A percentile compares a stretch with the other conserved stretches of the same genome.
Evolutionary conservation across 2,888 invertebrate species (phyloP).

Genomic region (Pandemis corylana): DNA sequence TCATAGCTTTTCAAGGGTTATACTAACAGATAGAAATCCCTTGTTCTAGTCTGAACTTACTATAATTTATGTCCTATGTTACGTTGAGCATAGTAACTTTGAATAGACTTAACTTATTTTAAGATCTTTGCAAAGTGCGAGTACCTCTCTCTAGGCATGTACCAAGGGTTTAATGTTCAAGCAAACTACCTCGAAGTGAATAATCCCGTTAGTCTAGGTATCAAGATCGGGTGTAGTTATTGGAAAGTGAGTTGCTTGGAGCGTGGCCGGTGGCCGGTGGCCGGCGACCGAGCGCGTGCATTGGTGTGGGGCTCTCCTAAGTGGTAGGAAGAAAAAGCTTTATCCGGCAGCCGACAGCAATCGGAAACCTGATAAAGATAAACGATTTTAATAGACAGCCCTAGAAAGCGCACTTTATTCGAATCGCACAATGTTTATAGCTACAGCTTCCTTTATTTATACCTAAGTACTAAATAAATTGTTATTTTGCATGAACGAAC

Average conservation of each 20-base stretch:
- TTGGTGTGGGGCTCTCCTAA: conserved; percentile 22
- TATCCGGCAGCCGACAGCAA: conserved; percentile 4
- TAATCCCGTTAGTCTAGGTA: conserved; percentile 40
- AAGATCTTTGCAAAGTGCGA: neutral
- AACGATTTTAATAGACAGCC: conserved; percentile 10
- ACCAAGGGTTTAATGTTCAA: conserved; percentile 28
- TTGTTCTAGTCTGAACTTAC: too few species aligned
- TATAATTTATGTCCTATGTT: neutral
- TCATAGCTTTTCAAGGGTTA: too few species aligned
- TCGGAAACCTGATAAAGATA: conserved; percentile 19
- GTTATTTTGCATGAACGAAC: neutral
- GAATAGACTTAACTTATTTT: neutral
- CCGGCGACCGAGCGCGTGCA: conserved; percentile 27
- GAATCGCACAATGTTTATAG: neutral
- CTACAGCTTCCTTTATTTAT: neutral
- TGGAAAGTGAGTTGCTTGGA: conserved; percentile 40
- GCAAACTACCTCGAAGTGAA: conserved; percentile 26
- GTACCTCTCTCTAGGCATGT: neutral
- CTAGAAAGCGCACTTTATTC: neutral
- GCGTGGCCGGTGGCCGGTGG: conserved; percentile 37
- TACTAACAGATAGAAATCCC: too few species aligned
- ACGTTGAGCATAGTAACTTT: neutral
- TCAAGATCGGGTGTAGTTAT: conserved; percentile 41
- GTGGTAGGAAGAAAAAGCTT: conserved; percentile 18
- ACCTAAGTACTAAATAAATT: neutral